phyloP scores from a whole-genome alignment of 2,797 vertebrate species.

The Setipinna tenuifilis region DNA sequence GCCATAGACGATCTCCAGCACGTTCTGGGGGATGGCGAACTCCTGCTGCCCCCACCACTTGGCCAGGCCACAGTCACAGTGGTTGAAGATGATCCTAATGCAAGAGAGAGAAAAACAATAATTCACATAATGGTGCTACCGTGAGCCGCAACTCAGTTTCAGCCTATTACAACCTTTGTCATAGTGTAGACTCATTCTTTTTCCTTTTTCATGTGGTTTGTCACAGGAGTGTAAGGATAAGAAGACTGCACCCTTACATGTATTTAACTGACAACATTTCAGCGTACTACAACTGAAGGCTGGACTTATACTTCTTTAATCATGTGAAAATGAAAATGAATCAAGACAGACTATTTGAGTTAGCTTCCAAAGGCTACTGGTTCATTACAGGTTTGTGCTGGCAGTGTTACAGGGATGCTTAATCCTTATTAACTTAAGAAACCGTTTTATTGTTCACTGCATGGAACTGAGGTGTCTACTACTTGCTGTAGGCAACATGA shows the following conservation, averaged over 20 bases:
- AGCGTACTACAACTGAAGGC: no score
- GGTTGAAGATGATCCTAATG: constrained; percentile 83
- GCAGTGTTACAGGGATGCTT: neutral
- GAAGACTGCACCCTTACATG: no score
- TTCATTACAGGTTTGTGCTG: neutral
- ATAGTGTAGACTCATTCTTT: no score
- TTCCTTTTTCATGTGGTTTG: no score
- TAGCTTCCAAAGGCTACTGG: no score
- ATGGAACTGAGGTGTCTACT: neutral
- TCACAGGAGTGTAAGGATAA: no score
- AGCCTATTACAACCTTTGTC: no score
- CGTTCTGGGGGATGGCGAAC: constrained; percentile 90
- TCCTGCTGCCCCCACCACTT: constrained; percentile 88
- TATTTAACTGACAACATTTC: no score
- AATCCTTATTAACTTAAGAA: neutral
- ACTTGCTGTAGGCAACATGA: neutral
- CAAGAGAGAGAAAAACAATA: constrained; percentile 3
- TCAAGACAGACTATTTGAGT: neutral
- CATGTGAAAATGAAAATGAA: neutral
- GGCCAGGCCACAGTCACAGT: constrained; percentile 78
- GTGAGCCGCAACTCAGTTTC: neutral
- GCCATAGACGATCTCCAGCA: constrained; percentile 92
- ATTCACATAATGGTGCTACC: neutral
- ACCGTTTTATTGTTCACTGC: neutral
- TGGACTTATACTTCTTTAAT: no score